Evolutionary conservation across 2,888 invertebrate genomes (phyloP).

Genomic region (Polyommatus iphigenia): DNA sequence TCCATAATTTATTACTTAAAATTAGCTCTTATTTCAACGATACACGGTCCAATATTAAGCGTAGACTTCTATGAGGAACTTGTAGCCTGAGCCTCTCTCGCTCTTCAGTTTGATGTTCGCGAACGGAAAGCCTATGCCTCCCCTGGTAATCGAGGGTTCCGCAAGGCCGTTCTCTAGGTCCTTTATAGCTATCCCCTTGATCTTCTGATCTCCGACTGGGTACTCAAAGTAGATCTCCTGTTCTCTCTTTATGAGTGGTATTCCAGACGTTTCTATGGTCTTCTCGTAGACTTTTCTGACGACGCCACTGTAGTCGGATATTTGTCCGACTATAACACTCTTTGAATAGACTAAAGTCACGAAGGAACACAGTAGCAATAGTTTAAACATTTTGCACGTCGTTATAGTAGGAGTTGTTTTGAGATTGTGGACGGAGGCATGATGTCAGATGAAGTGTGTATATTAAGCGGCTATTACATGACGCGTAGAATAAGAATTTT

Average conservation of each 20-base stretch:
- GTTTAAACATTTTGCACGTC: slow-evolving; percentile 40
- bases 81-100: slow-evolving; percentile 63
- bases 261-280: slow-evolving; percentile 45
- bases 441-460: slow-evolving; percentile 30
- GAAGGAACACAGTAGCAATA: slow-evolving; percentile 41
- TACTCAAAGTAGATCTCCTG: slow-evolving; percentile 59
- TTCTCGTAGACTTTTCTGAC: slow-evolving; percentile 59
- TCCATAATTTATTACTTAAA: neutral
- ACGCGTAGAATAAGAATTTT: neutral
- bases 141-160: slow-evolving; percentile 63
- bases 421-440: slow-evolving; percentile 33
- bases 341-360: slow-evolving; percentile 49
- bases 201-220: slow-evolving; percentile 56
- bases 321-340: slow-evolving; percentile 62
- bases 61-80: slow-evolving; percentile 64
- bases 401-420: neutral
- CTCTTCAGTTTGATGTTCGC: slow-evolving; percentile 71
- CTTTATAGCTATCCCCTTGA: slow-evolving; percentile 69
- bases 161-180: slow-evolving; percentile 66
- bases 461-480: slow-evolving; percentile 36
- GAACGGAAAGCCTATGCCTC: slow-evolving; percentile 65
- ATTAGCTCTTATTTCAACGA: slow-evolving; percentile 5
- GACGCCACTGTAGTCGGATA: slow-evolving; percentile 52
- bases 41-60: slow-evolving; percentile 50
- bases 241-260: slow-evolving; percentile 60